Conservation (phyloP, 2,888 invertebrate genomes). For the Cyclophora albipunctata region DNA sequence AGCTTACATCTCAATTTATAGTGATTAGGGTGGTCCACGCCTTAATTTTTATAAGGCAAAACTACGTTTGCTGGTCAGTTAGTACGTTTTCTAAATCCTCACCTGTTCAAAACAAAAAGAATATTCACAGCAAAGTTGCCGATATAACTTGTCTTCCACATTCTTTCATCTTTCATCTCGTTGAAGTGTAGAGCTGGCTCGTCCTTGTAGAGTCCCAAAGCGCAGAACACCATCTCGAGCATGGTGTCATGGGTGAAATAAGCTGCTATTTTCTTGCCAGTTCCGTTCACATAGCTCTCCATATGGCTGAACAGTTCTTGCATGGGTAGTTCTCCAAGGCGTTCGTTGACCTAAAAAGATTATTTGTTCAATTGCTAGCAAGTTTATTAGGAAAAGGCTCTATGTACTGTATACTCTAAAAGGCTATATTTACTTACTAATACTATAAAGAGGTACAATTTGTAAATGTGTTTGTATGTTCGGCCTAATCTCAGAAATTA, state of each 20-base stretch:
- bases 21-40: no score
- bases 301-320: conserved; percentile 79
- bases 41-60: no score
- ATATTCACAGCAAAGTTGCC: conserved; percentile 83
- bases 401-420: no score
- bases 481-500: no score
- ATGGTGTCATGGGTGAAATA: conserved; percentile 82
- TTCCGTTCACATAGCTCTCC: conserved; percentile 32
- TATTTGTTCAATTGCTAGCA: no score
- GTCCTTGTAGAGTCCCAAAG: conserved; percentile 80
- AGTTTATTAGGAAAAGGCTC: no score
- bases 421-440: no score
- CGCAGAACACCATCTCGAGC: conserved; percentile 77
- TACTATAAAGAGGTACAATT: no score
- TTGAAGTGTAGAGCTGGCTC: conserved; percentile 67
- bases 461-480: no score
- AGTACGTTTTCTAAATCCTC: conserved; percentile 23
- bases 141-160: conserved; percentile 81
- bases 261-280: conserved; percentile 70
- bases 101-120: conserved; percentile 84
- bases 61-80: no score
- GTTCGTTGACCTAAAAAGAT: conserved; percentile 68
- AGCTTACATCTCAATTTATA: no score
- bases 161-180: conserved; percentile 70
- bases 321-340: conserved; percentile 79